Evolutionary conservation across 2,888 invertebrate genomes (phyloP).

Genomic region (Aproaerema taeniolella): DNA sequence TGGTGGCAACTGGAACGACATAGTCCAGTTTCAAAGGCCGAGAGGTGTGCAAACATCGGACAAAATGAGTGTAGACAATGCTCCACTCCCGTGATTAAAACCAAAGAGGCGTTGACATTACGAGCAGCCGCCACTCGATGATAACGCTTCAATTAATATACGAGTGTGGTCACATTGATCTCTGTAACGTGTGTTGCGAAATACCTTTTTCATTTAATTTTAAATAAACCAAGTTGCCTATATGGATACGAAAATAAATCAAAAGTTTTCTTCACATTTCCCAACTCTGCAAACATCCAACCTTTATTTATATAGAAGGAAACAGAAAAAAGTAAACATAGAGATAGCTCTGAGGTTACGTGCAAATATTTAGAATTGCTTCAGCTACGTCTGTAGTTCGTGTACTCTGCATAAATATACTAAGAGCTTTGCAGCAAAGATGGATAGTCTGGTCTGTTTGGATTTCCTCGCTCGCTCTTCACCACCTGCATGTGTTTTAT

Average conservation of each 20-base stretch:
- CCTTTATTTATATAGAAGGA: background rate
- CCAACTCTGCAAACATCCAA: no score
- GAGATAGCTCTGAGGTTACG: conserved; percentile 6
- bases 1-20: conserved; percentile 45
- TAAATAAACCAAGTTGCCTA: no score
- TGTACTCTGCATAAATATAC: conserved; percentile 6
- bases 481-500: conserved; percentile 47
- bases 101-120: conserved; percentile 70
- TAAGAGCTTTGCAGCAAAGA: conserved; percentile 2
- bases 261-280: no score
- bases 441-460: conserved; percentile 18
- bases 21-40: conserved; percentile 67
- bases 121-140: conserved; percentile 49
- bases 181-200: background rate
- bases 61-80: conserved; percentile 63
- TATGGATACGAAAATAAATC: no score
- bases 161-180: background rate
- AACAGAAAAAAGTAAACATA: conserved; percentile 8
- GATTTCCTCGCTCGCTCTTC: conserved; percentile 32
- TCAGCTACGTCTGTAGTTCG: conserved; percentile 5
- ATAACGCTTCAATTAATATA: conserved; percentile 51
- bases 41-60: conserved; percentile 65
- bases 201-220: background rate
- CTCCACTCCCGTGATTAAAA: conserved; percentile 74
- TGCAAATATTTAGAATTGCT: conserved; percentile 8